Conservation (phyloP, 2,888 invertebrate species). For the Apotomis betuletana region DNA sequence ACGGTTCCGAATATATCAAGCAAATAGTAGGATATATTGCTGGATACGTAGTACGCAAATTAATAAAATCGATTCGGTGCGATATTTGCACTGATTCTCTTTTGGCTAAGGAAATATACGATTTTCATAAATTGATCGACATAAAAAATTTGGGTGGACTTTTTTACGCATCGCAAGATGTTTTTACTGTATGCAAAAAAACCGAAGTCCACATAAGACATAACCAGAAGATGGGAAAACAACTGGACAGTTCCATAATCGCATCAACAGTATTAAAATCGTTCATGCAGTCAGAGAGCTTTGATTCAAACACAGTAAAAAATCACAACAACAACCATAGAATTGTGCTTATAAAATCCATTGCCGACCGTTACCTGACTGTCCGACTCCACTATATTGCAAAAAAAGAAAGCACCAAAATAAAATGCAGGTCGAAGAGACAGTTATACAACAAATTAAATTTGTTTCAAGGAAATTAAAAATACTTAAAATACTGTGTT, state of each 20-base stretch:
- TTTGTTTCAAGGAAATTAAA: too few species aligned
- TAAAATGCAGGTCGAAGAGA: constrained; percentile 2
- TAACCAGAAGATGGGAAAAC: not conserved
- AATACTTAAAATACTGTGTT: too few species aligned
- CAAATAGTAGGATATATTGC: not conserved
- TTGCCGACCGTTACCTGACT: not conserved
- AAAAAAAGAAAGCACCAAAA: constrained; percentile 2
- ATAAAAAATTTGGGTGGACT: constrained; percentile 7
- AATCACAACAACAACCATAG: constrained; percentile 4
- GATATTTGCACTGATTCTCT: not conserved
- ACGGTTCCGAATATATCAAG: not conserved
- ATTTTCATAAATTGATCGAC: constrained; percentile 4
- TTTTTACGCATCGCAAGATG: constrained; percentile 9
- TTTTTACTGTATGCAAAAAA: constrained; percentile 5
- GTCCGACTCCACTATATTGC: not conserved
- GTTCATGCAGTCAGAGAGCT: not conserved
- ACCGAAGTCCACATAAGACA: not conserved
- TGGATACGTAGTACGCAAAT: not conserved
- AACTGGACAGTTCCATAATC: not conserved
- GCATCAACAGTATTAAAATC: not conserved
- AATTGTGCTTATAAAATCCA: not conserved
- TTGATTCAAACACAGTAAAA: not conserved
- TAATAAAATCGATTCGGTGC: not conserved
- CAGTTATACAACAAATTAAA: not conserved
- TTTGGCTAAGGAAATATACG: not conserved